Percentiles rank a stretch among this genome's conserved stretches.
Conservation (phyloP, 2,888 invertebrate genomes). For the Cataglyphis rosenhaueri region DNA sequence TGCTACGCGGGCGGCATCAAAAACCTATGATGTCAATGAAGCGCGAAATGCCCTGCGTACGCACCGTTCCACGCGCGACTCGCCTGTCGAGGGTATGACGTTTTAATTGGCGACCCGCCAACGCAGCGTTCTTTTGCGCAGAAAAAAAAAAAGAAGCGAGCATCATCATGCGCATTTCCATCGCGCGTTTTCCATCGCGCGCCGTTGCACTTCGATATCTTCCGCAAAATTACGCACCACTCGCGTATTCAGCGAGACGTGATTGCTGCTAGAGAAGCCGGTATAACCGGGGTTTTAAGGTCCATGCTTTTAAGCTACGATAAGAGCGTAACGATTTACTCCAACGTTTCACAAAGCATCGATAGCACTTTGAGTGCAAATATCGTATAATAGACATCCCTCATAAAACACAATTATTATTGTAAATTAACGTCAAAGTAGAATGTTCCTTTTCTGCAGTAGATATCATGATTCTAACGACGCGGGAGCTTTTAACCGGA, state of each 20-base stretch:
- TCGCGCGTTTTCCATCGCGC: slow-evolving; percentile 58
- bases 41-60: slow-evolving; percentile 67
- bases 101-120: slow-evolving; percentile 73
- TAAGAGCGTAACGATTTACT: slow-evolving; percentile 56
- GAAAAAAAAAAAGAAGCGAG: slow-evolving; percentile 57
- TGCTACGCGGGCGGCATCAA: slow-evolving; percentile 52
- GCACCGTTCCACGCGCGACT: slow-evolving; percentile 52
- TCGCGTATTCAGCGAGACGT: slow-evolving; percentile 64
- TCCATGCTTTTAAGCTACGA: slow-evolving; percentile 71
- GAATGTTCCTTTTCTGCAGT: not conserved
- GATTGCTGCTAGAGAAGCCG: slow-evolving; percentile 60
- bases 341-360: slow-evolving; percentile 55
- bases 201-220: slow-evolving; percentile 68
- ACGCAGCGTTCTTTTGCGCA: slow-evolving; percentile 64
- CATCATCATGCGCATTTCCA: slow-evolving; percentile 63
- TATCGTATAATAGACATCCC: not conserved
- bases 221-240: slow-evolving; percentile 69
- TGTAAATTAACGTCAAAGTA: slow-evolving; percentile 18
- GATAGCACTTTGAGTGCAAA: slow-evolving; percentile 56
- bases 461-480: not conserved
- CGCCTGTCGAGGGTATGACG: slow-evolving; percentile 64
- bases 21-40: slow-evolving; percentile 67
- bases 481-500: not conserved
- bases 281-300: slow-evolving; percentile 61
- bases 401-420: not conserved